Base-by-base conservation (phyloP, 2,888 invertebrate genomes). In the Pristionchus fissidentatus region DNA sequence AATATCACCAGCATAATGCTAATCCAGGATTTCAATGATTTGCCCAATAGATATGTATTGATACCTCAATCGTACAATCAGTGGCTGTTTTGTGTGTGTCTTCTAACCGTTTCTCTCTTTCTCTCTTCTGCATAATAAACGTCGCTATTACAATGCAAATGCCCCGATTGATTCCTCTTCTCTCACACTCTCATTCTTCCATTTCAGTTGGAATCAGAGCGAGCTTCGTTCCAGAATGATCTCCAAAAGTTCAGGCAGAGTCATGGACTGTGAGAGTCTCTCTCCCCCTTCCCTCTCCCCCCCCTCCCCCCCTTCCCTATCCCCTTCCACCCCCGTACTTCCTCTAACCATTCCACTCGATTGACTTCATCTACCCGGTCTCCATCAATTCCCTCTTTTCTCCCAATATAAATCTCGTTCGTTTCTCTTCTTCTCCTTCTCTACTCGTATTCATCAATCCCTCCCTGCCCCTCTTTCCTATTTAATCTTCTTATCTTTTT, bases 351-450 rank as follows among this genome's bases (percentile, higher is more conserved):
- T 66, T 66, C 66, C 66, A 66, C 66, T 41, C 66, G 66, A 66
- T 66, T 66, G 41, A 66, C 38, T 66, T 38, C 66, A 66, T 66
- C 66, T 41, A 22, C 55, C 38, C 38, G 22, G 73, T 41, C 29
- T 73, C 38, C 60, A 70, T 62, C 38, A 32, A 62, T 62, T 29
- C 75, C 57, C 41, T 82, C 32, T 80, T 73, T 78, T 7, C 29
- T 29, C 60, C 41, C 82, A 41, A 70, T 43, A 26, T 49, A 66
- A 57, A 79, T 86, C 85, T 83, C 83, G 77, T 26, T 75, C 35
- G 5, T 29, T 43, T 75, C 46, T 49, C 75, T 75, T 13, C n/a
- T n/a, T 46, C 22, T 75, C 46, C 70, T 83, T 84, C 83, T 79
- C 66, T 55, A 32, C 29, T 81, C 66, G n/a, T n/a, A n/a, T n/a